Conservation (phyloP, 2,888 invertebrate genomes). For the Imbricaverruca yamaguchii region DNA sequence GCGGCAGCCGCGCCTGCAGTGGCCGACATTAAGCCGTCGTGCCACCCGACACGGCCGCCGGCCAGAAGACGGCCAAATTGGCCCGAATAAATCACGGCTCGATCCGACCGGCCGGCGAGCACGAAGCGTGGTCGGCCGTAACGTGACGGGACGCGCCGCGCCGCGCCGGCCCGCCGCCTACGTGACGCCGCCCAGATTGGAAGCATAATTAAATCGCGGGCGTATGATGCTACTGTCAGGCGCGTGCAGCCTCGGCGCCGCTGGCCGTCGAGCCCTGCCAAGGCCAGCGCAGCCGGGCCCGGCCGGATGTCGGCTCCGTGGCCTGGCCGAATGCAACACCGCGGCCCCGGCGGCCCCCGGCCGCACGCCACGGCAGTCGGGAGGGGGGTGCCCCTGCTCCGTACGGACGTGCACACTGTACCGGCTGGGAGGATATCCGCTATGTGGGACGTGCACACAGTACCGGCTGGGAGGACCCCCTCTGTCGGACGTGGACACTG, state of each 20-base stretch:
- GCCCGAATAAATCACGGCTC: neutral
- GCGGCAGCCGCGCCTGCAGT: too few relatives aligned
- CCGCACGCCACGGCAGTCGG: neutral
- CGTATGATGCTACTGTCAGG: neutral
- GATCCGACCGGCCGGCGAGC: neutral
- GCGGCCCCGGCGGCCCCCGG: neutral
- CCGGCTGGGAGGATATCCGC: too few relatives aligned
- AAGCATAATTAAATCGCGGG: neutral
- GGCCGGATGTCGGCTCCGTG: too few relatives aligned
- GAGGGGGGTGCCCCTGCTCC: neutral
- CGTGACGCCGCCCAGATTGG: constrained; percentile 8
- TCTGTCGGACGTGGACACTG: too few relatives aligned
- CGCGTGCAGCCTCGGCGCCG: neutral
- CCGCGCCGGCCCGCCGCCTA: neutral
- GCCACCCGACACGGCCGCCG: neutral
- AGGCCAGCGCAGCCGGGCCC: too few relatives aligned
- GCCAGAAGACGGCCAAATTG: constrained; percentile 18
- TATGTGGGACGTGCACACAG: too few relatives aligned
- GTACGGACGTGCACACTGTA: neutral
- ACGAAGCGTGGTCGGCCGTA: neutral
- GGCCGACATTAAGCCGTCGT: neutral
- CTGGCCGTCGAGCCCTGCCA: too few relatives aligned
- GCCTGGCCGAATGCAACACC: too few relatives aligned
- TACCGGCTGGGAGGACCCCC: too few relatives aligned
- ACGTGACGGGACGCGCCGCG: neutral